Conservation (phyloP, 2,797 vertebrate species). For the Prionace glauca region DNA sequence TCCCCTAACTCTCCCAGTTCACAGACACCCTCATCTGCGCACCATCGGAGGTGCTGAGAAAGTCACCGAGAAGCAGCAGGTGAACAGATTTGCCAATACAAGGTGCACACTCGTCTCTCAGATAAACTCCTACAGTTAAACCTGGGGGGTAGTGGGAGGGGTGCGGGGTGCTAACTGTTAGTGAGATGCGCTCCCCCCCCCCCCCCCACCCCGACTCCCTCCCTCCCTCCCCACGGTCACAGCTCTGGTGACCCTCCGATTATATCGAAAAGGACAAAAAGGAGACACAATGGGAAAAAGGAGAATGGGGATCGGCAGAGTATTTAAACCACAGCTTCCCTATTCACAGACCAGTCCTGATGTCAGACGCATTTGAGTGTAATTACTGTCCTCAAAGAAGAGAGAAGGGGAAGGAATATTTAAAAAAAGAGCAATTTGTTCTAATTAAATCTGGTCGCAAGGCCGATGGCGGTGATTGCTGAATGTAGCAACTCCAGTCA, state of each 20-base stretch:
- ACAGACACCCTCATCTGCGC: not conserved
- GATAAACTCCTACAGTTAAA: not conserved
- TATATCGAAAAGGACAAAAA: not conserved
- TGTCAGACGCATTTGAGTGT: not conserved
- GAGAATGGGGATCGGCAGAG: not conserved
- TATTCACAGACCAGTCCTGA: not conserved
- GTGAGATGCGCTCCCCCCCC: not conserved
- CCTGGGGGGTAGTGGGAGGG: not conserved
- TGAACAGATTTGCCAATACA: not conserved
- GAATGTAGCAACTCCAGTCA: constrained; percentile 4
- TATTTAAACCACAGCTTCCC: not conserved
- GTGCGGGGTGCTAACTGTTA: not conserved
- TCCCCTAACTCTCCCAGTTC: not conserved
- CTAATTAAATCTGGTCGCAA: not conserved
- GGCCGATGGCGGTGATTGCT: not conserved
- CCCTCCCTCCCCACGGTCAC: not conserved
- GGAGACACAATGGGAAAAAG: not conserved
- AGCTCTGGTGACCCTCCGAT: not conserved
- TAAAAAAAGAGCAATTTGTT: constrained; percentile 14
- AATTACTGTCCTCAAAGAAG: constrained; percentile 9
- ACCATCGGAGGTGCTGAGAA: not conserved
- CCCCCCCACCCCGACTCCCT: no score
- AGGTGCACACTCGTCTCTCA: not conserved
- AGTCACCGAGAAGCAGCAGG: not conserved
- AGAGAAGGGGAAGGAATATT: not conserved